Evolutionary conservation across 2,113 vertebrate genomes (phyloP).

Genomic region (Dipodomys spectabilis): DNA sequence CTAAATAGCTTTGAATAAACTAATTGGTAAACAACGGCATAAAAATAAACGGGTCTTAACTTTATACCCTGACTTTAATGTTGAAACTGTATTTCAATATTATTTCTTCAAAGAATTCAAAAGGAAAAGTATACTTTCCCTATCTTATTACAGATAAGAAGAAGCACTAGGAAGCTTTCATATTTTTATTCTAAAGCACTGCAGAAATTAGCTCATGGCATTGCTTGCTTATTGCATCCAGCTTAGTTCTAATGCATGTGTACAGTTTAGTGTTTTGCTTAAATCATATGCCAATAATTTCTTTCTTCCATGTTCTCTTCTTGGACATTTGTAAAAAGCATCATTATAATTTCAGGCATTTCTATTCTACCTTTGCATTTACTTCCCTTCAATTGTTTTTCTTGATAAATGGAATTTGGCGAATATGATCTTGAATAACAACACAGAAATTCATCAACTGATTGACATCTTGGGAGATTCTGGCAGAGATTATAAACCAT

Average conservation of each 20-base stretch:
- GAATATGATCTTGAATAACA: not conserved
- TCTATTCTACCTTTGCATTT: not conserved
- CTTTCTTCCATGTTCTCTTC: not conserved
- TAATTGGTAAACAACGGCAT: not conserved
- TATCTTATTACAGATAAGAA: not conserved
- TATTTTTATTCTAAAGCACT: not conserved
- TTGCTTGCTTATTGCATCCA: not conserved
- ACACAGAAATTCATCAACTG: not conserved
- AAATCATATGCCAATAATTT: not conserved
- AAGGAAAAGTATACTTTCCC: not conserved
- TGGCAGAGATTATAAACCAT: not conserved
- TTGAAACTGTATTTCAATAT: slow-evolving; percentile 43
- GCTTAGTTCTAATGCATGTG: not conserved
- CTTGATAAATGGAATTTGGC: not conserved
- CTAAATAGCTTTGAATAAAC: slow-evolving; percentile 6
- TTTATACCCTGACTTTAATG: slow-evolving; percentile 5
- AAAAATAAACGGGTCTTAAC: slow-evolving; percentile 45
- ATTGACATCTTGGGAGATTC: not conserved
- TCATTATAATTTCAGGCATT: not conserved
- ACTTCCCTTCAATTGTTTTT: not conserved
- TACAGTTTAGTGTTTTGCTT: not conserved
- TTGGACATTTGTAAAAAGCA: not conserved
- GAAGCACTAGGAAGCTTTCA: not conserved
- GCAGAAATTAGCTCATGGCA: not conserved
- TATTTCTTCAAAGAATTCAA: slow-evolving; percentile 1